These are phyloP conservation scores for Gobius niger DNA, from an alignment of 2,113 vertebrate genomes.

Conservation along the genomic window DNA sequence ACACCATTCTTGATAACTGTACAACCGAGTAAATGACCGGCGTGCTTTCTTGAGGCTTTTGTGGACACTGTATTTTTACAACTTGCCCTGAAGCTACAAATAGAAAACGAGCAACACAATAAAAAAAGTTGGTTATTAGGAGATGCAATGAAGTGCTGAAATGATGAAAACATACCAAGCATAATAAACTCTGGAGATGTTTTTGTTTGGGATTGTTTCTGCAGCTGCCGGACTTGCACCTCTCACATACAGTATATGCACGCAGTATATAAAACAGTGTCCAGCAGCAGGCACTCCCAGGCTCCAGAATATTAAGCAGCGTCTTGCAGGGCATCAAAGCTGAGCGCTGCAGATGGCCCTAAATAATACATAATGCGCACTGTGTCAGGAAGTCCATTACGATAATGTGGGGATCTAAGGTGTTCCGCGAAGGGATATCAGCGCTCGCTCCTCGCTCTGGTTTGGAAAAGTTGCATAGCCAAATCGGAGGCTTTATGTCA, in stretches of 20 bases:
- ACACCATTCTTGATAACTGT: background rate
- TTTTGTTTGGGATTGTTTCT: constrained; percentile 21
- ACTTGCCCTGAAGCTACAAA: no score
- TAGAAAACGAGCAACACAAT: no score
- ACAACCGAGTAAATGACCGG: no score
- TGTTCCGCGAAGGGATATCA: constrained; percentile 22
- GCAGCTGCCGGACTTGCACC: background rate
- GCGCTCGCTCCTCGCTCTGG: constrained; percentile 10
- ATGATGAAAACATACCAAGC: no score
- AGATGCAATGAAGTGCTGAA: no score
- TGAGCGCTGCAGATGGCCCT: constrained; percentile 53
- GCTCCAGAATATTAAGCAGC: constrained; percentile 28
- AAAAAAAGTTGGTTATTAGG: no score
- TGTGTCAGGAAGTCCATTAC: constrained; percentile 59
- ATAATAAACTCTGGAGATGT: no score
- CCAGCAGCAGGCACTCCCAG: constrained; percentile 28
- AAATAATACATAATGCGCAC: constrained; percentile 60
- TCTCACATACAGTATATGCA: constrained; percentile 8
- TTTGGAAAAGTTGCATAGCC: constrained; percentile 5
- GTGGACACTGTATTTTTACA: no score
- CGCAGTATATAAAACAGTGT: constrained; percentile 16
- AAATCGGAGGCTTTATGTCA: constrained; percentile 51
- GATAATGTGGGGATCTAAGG: constrained; percentile 42
- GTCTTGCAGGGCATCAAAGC: constrained; percentile 44
- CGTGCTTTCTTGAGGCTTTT: no score